phyloP scores from a whole-genome alignment of 2,888 invertebrate genomes.

The Physocephala rufipes region DNA sequence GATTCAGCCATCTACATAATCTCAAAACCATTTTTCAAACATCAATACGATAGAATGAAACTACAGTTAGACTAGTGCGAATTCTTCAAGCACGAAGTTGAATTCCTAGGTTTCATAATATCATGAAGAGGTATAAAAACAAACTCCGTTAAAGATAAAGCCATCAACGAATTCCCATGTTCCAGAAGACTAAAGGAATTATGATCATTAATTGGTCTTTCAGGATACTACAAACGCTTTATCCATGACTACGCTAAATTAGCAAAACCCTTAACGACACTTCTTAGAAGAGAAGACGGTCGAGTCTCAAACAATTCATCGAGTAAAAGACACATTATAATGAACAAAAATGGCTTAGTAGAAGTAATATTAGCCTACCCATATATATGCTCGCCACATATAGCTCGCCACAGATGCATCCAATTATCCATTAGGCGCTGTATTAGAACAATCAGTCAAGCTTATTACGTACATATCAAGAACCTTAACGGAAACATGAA shows the following conservation, averaged over 20 bases:
- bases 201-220: too few relatives aligned
- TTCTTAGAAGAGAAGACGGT: too few relatives aligned
- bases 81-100: slow-evolving; percentile 35
- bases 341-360: background rate
- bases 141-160: background rate
- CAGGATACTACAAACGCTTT: background rate
- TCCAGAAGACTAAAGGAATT: background rate
- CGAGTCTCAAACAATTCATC: background rate
- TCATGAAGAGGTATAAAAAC: slow-evolving; percentile 30
- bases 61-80: slow-evolving; percentile 37
- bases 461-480: too few relatives aligned
- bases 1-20: too few relatives aligned
- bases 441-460: too few relatives aligned
- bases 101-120: slow-evolving; percentile 37
- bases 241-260: background rate
- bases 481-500: slow-evolving; percentile 30
- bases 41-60: slow-evolving; percentile 33
- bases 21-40: slow-evolving; percentile 29
- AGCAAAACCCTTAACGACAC: background rate
- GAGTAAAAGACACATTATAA: background rate
- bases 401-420: slow-evolving; percentile 24
- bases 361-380: slow-evolving; percentile 5
- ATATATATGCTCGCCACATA: slow-evolving; percentile 19
- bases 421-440: too few relatives aligned
- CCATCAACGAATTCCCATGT: background rate